Base-by-base conservation (phyloP, 2,797 vertebrate species). In the Sebastes paucispinis region DNA sequence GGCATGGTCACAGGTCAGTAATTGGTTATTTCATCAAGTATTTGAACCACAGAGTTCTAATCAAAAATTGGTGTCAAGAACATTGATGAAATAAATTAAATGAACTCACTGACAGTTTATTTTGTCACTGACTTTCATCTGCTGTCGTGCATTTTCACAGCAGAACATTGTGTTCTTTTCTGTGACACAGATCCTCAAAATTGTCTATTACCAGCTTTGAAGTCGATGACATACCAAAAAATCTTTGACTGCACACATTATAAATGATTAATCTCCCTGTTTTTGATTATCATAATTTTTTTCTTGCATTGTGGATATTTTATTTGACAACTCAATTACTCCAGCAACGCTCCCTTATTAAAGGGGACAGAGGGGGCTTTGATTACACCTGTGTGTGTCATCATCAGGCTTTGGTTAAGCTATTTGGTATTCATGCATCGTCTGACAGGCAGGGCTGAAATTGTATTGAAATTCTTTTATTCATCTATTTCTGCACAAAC, bases 311-410 rank as follows among this genome's bases (percentile, higher is more conserved):
- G 69, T 25, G 11, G 25, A 22, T 66, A 66, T 75, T 73, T 77
- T 10, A 64, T 81, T 69, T 69, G 75, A 81, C 69, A 75, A 64
- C 58, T 83, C 63, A 58, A 32, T 78, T 68, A 73, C 63, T 54
- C 9, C 58, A 43, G 62, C 34, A n/a, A 25, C 6, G 9, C 62
- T 77, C 16, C 34, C 10, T 22, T 70, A 84, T 83, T 74, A 75
- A 69, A 84, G 63, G 39, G 43, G 79, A 83, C 60, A 74, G 62
- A n/a, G 31, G 54, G 20, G 20, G 64, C 79, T 87, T 81, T 90
- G 78, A 90, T 85, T 71, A 79, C 67, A 78, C 71, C 9, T 62
- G 54, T 24, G 70, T 14, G 50, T 80, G 85, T 77, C 55, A 82
- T 70, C 65, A 78, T 70, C 65, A 80, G 43, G 50, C 79, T 83